Evolutionary conservation across 2,888 invertebrate species (phyloP).

Genomic region (Phragmatobia fuliginosa): DNA sequence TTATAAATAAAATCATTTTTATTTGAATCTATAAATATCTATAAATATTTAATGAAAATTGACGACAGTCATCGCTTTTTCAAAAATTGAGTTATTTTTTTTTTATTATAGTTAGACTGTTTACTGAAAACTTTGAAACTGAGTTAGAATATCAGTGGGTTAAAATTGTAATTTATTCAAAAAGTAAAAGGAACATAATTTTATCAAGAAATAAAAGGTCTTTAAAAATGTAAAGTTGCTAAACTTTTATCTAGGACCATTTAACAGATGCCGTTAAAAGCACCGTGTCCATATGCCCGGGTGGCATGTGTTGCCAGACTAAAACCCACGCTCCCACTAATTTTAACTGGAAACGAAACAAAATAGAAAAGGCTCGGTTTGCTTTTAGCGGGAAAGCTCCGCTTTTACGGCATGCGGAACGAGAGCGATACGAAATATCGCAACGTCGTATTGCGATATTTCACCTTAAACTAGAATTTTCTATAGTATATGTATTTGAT

Average conservation of each 20-base stretch:
- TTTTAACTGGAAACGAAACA: slow-evolving; percentile 56
- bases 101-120: too few relatives aligned
- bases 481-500: slow-evolving; percentile 4
- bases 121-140: background rate
- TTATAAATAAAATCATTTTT: background rate
- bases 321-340: slow-evolving; percentile 55
- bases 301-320: slow-evolving; percentile 35
- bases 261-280: slow-evolving; percentile 31
- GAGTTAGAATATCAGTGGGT: background rate
- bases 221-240: background rate
- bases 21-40: background rate
- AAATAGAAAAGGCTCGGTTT: slow-evolving; percentile 58
- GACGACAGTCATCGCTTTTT: background rate
- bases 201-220: background rate
- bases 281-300: slow-evolving; percentile 18
- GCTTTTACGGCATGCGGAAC: slow-evolving; percentile 42
- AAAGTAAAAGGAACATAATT: background rate
- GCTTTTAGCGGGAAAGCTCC: slow-evolving; percentile 59
- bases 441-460: slow-evolving; percentile 27
- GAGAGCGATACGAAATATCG: slow-evolving; percentile 33
- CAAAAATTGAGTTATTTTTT: background rate
- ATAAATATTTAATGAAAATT: background rate
- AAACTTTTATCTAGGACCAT: slow-evolving; percentile 14
- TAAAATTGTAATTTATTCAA: background rate
- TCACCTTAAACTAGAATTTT: slow-evolving; percentile 22